Conservation (phyloP, 2,888 invertebrate species). For the Ophonus ardosiacus region DNA sequence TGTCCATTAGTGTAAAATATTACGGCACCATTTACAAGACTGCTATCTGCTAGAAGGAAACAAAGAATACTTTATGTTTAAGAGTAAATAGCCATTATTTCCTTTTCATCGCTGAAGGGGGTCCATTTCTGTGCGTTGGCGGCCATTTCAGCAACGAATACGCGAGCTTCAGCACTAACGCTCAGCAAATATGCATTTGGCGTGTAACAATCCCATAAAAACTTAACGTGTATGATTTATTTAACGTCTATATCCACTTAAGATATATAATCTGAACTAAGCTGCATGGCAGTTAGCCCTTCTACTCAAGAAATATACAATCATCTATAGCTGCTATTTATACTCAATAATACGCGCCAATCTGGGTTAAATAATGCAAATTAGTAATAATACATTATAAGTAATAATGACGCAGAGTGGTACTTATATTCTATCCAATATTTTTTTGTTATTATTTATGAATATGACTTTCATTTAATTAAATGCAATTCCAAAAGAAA, state of each 20-base stretch:
- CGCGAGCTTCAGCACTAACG: slow-evolving; percentile 25
- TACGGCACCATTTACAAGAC: slow-evolving; percentile 48
- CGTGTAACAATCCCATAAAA: slow-evolving; percentile 60
- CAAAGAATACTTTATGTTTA: slow-evolving; percentile 56
- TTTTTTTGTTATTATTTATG: too few relatives aligned
- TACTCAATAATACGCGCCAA: neutral
- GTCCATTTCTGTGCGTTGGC: slow-evolving; percentile 47
- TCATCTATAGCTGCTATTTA: neutral
- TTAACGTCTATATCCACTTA: slow-evolving; percentile 49
- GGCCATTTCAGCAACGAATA: slow-evolving; percentile 34
- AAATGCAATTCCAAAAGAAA: too few relatives aligned
- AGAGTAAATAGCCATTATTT: slow-evolving; percentile 59
- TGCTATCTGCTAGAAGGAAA: slow-evolving; percentile 42
- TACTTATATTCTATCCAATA: too few relatives aligned
- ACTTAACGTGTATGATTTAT: slow-evolving; percentile 56
- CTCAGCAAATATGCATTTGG: slow-evolving; percentile 57
- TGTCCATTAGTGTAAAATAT: slow-evolving; percentile 55
- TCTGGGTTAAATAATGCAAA: neutral
- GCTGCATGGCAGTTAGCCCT: neutral
- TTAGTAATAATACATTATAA: neutral
- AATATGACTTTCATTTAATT: too few relatives aligned
- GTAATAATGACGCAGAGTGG: neutral
- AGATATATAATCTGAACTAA: slow-evolving; percentile 13
- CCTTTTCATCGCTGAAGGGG: slow-evolving; percentile 46
- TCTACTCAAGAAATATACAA: neutral